Evolutionary conservation across 2,888 invertebrate genomes (phyloP).

Genomic region (Lysandra coridon): DNA sequence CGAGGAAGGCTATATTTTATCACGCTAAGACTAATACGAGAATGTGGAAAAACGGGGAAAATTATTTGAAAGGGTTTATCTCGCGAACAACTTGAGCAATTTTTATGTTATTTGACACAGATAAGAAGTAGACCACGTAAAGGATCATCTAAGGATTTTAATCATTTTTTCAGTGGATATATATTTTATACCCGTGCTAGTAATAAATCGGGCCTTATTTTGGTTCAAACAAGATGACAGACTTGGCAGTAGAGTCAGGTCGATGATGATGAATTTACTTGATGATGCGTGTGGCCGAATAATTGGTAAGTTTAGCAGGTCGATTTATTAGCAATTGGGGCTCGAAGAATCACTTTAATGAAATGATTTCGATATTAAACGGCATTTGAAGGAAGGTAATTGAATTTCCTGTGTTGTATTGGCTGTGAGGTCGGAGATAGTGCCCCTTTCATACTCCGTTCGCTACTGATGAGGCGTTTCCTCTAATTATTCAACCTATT

Average conservation of each 20-base stretch:
- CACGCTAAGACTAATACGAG: too few species aligned
- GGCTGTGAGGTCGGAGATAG: constrained; percentile 61
- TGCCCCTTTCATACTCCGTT: constrained; percentile 64
- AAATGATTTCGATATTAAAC: constrained; percentile 77
- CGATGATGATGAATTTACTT: background rate
- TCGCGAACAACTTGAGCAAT: too few species aligned
- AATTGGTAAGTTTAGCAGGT: constrained; percentile 61
- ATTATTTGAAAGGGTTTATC: too few species aligned
- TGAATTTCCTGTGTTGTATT: constrained; percentile 75
- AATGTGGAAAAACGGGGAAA: too few species aligned
- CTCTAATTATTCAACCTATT: constrained; percentile 78
- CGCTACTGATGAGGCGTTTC: constrained; percentile 72
- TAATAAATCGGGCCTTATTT: too few species aligned
- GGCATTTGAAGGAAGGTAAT: constrained; percentile 77
- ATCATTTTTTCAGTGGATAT: too few species aligned
- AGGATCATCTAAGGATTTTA: too few species aligned
- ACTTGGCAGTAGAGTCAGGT: background rate
- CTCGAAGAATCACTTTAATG: constrained; percentile 70
- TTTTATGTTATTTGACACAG: too few species aligned
- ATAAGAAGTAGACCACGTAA: too few species aligned
- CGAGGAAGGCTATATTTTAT: too few species aligned
- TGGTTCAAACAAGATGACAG: background rate
- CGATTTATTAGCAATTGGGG: constrained; percentile 69
- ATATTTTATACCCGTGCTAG: too few species aligned
- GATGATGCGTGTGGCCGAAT: constrained; percentile 33